Evolutionary conservation across 1,140 invertebrate genomes (phyloP), one percentile per base, ranked within the genome.

Genomic region (Episyrphus balteatus): DNA sequence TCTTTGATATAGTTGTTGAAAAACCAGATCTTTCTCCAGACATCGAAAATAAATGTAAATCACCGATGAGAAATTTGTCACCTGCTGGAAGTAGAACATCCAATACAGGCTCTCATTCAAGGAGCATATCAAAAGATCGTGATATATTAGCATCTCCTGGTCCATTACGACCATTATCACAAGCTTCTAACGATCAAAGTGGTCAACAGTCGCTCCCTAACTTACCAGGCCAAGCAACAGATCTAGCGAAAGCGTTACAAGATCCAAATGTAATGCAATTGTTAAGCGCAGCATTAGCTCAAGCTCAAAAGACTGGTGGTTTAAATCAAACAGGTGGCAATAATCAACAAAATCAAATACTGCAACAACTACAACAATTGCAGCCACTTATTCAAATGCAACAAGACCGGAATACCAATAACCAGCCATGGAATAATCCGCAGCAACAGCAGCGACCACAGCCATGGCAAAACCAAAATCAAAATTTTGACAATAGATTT

Each of bases 201-300:
- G 8, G 3, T 26, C 21, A 26, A 8, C 21, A 26, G 8, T 26
- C 21, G 3, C 3, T 36, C 11, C 34, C 14, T 15, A 19, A 21
- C n/a, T 43, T 38, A n/a, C 21, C 21, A 26, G 3, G 3, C 3
- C 21, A 26, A 8, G 21, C 21, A 26, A 42, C 47, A 40, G 51
- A 57, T 55, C 53, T 65, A 0, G 54, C 42, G 26, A 58, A 62
- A 9, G 57, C 44, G 1, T 50, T 65, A 5, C 59, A 62, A 9
- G 62, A 66, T 50, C 59, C 62, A 1, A 45, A 53, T 12, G 61
- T 65, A 33, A 52, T 64, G 38, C 57, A 59, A 19, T 56, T 53
- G 38, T 51, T 65, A 8, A 56, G 61, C 9, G 53, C 56, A 50
- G 62, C 58, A 1, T 42, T 64, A 40, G 61, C 61, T 17, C 47